These are phyloP conservation scores for Clupea harengus DNA, from an alignment of 2,113 vertebrate genomes.

Conservation along the genomic window DNA sequence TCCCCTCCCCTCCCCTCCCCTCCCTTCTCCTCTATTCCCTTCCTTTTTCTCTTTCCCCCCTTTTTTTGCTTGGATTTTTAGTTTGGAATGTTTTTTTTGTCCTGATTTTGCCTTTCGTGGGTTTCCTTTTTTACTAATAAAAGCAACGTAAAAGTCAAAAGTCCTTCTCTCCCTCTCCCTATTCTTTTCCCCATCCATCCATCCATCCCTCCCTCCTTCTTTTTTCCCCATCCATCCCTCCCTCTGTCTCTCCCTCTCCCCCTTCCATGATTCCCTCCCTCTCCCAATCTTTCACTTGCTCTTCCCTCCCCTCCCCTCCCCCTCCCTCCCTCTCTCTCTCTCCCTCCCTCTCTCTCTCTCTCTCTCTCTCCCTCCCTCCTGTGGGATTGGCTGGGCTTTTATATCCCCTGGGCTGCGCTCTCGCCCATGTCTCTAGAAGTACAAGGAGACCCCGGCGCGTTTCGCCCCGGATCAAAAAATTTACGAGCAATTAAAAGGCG, in stretches of 20 bases:
- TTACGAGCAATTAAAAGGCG: slow-evolving; percentile 99
- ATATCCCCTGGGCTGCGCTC: slow-evolving; percentile 68
- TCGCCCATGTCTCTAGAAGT: slow-evolving; percentile 86
- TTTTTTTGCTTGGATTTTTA: no score
- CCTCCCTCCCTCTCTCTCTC: neutral
- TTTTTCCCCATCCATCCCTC: neutral
- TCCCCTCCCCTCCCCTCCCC: neutral
- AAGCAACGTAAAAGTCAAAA: no score
- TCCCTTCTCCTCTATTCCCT: neutral
- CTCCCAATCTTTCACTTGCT: neutral
- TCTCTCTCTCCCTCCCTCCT: slow-evolving; percentile 9
- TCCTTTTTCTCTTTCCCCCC: neutral
- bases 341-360: slow-evolving; percentile 33
- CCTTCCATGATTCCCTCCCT: neutral
- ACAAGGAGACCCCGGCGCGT: slow-evolving; percentile 81
- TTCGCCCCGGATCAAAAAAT: slow-evolving; percentile 84
- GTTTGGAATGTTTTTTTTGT: no score
- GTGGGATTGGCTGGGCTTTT: neutral
- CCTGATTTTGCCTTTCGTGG: no score
- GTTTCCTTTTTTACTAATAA: no score
- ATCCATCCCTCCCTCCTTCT: neutral
- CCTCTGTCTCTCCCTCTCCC: neutral
- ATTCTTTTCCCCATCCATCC: neutral
- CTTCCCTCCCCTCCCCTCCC: neutral
- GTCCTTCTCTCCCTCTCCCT: neutral